Conservation (phyloP, 2,888 invertebrate genomes). For the Euplagia quadripunctaria region DNA sequence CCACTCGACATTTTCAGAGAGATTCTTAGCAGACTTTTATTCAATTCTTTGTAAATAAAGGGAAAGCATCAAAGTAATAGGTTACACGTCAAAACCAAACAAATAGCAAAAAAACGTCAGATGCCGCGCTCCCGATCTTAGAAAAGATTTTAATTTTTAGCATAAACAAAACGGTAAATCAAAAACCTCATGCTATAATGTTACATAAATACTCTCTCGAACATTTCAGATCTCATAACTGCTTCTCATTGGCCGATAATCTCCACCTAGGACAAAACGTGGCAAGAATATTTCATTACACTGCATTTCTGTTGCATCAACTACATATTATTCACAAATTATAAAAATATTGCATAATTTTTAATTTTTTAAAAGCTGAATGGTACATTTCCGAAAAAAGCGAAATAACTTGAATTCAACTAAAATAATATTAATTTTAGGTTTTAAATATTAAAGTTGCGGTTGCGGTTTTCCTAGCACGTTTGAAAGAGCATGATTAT, state of each 20-base stretch:
- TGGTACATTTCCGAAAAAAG: neutral
- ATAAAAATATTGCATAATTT: neutral
- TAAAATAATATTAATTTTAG: neutral
- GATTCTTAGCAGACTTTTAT: conserved; percentile 53
- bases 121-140: neutral
- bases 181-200: conserved; percentile 27
- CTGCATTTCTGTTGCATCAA: conserved; percentile 20
- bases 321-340: neutral
- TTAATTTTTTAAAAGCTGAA: neutral
- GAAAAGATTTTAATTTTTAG: neutral
- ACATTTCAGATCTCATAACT: conserved; percentile 34
- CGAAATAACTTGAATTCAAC: neutral
- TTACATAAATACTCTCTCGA: conserved; percentile 19
- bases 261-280: conserved; percentile 84
- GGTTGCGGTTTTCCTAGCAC: neutral
- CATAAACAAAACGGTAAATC: conserved; percentile 6
- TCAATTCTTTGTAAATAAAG: conserved; percentile 77
- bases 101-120: conserved; percentile 62
- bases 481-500: neutral
- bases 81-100: conserved; percentile 84
- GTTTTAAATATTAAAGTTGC: neutral
- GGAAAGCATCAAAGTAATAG: conserved; percentile 68
- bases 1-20: conserved; percentile 80
- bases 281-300: conserved; percentile 59
- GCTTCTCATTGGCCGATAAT: conserved; percentile 70